A percentile compares a stretch with the other conserved stretches of the same genome.
Evolutionary conservation across 1,140 invertebrate genomes (phyloP).

Genomic region (Anadara kagoshimensis): DNA sequence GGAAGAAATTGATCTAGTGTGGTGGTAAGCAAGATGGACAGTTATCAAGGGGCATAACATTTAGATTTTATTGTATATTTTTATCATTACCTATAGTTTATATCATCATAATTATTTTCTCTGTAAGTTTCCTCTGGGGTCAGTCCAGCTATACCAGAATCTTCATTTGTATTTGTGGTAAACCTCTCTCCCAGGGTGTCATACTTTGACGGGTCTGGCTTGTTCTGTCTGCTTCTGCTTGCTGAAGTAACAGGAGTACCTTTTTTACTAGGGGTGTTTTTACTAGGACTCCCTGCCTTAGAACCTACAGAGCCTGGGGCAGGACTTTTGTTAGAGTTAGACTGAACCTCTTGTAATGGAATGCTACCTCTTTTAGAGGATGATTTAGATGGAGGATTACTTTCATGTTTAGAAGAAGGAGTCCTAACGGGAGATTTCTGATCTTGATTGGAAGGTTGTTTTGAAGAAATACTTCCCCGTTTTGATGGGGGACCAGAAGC

Average conservation of each 20-base stretch:
- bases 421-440: background rate
- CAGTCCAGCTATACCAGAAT: constrained; percentile 53
- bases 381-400: too few relatives aligned
- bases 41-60: too few relatives aligned
- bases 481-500: constrained; percentile 11
- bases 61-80: too few relatives aligned
- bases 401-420: too few relatives aligned
- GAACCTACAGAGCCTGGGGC: background rate
- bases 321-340: background rate
- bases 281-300: constrained; percentile 7
- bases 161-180: constrained; percentile 51
- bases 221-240: constrained; percentile 11
- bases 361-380: background rate
- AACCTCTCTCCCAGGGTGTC: constrained; percentile 38
- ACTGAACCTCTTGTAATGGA: background rate
- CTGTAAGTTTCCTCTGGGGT: constrained; percentile 48
- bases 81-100: background rate
- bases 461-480: background rate
- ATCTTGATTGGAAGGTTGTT: background rate
- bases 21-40: too few relatives aligned
- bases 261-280: constrained; percentile 9
- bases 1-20: too few relatives aligned
- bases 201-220: constrained; percentile 15
- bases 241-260: constrained; percentile 35
- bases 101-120: constrained; percentile 31